Base-by-base conservation (phyloP, 2,797 vertebrate species). In the Tympanoctomys barrerae region DNA sequence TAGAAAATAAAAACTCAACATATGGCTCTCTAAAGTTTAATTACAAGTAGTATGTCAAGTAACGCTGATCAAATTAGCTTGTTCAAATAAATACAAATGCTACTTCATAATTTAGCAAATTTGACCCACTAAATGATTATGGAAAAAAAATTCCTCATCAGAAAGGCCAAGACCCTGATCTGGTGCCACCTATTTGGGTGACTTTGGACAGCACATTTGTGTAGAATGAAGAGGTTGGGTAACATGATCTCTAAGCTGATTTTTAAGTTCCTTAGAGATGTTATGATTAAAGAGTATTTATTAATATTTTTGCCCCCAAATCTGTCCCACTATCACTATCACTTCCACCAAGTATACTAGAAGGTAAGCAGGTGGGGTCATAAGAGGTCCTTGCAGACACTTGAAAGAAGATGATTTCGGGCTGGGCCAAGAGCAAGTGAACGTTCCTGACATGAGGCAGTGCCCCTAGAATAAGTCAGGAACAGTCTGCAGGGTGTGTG, bases 1-100 rank as follows among this genome's bases (percentile, higher is more conserved):
- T 87, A 78, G 87, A 96, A 87, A 89, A 85, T 94, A 73, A 80
- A 93, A 93, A 33, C 39, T 88, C 62, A 87, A 77, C 31, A 59
- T n/a, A 62, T 46, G 54, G 7, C 24, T 89, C 22, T n/a, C 6
- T 78, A 80, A 93, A 28, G 21, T 79, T 91, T 87, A 80, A 64
- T 54, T 66, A 36, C 21, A 70, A 31, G 36, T 86, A 85, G 46
- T 42, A 49, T 81, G 91, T 78, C 33, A 71, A 95, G n/a, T 70
- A 64, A 93, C 49, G 36, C 19, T 83, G 42, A 70, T 90, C n/a
- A 95, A 93, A 68, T n/a, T 64, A 42, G 79, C 28, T 61, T 83
- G 13, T 77, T 71, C 26, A 4, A 82, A 79, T 82, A 62, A 89
- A 91, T 92, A 78, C 77, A 95, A 90, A 64, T 84, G 0, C 42